These are phyloP conservation scores for Proisotoma minuta DNA, from an alignment of 2,888 invertebrate genomes.

Conservation along the genomic window DNA sequence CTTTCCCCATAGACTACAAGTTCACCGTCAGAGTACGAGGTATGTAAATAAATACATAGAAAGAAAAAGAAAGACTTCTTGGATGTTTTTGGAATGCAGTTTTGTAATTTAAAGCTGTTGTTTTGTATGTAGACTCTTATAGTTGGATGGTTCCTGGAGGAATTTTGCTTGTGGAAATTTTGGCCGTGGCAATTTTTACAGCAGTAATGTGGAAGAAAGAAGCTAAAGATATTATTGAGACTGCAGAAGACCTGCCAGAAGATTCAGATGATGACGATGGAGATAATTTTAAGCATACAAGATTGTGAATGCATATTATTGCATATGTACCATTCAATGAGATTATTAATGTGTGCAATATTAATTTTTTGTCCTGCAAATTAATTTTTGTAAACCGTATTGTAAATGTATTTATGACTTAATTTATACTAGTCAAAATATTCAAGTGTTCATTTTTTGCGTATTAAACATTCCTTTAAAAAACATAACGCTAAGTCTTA, in stretches of 20 bases:
- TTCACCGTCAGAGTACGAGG: slow-evolving; percentile 25
- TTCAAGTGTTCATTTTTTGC: too few species aligned
- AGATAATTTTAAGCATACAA: background rate
- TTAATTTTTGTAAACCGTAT: too few species aligned
- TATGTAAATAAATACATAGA: slow-evolving; percentile 11
- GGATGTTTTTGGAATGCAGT: background rate
- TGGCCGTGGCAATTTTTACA: slow-evolving; percentile 21
- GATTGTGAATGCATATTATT: background rate
- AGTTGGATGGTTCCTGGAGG: slow-evolving; percentile 20
- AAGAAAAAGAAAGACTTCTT: too few species aligned
- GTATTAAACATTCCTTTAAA: too few species aligned
- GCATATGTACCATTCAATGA: background rate
- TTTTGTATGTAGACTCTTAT: background rate
- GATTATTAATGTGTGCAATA: background rate
- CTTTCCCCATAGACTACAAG: slow-evolving; percentile 16
- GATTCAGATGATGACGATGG: slow-evolving; percentile 34
- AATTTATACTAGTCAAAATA: too few species aligned
- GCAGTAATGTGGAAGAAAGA: slow-evolving; percentile 16
- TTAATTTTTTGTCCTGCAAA: too few species aligned
- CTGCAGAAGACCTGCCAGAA: slow-evolving; percentile 2
- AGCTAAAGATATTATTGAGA: slow-evolving; percentile 2
- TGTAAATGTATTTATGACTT: too few species aligned
- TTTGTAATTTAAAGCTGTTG: background rate
- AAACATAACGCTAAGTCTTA: too few species aligned
- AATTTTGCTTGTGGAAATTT: slow-evolving; percentile 25